Conservation (phyloP, 1,140 invertebrate genomes). For the Phocides pigmalion region DNA sequence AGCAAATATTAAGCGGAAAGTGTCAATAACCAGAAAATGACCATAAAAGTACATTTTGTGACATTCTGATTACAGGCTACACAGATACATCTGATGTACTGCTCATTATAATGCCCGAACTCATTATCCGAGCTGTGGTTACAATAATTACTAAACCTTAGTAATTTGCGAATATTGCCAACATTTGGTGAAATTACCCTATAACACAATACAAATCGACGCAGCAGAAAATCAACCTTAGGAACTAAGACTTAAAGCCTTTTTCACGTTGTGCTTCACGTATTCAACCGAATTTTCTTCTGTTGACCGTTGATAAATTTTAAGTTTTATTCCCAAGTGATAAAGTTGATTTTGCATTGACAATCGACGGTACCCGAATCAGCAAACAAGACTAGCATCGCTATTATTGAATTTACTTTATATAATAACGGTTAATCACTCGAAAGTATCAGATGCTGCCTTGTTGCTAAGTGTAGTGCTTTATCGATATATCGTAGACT, state of each 20-base stretch:
- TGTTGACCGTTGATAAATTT: constrained; percentile 35
- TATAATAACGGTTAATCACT: constrained; percentile 83
- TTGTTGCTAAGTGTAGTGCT: constrained; percentile 62
- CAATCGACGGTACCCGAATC: constrained; percentile 44
- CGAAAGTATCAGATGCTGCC: constrained; percentile 74
- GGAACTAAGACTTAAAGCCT: neutral
- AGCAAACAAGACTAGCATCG: constrained; percentile 71
- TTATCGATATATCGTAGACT: constrained; percentile 44
- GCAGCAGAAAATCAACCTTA: constrained; percentile 19
- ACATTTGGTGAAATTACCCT: constrained; percentile 48
- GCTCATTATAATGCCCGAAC: constrained; percentile 62
- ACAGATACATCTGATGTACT: neutral
- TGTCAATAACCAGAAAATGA: constrained; percentile 32
- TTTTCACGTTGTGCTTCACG: neutral
- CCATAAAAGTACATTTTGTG: constrained; percentile 25
- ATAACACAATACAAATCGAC: constrained; percentile 1
- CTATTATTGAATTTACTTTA: constrained; percentile 84
- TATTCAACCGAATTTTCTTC: neutral
- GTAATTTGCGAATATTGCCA: constrained; percentile 73
- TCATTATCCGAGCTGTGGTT: constrained; percentile 60
- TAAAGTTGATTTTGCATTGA: constrained; percentile 41
- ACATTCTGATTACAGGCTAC: constrained; percentile 22
- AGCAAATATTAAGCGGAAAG: constrained; percentile 32
- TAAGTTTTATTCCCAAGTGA: constrained; percentile 31
- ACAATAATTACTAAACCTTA: constrained; percentile 68